Percentiles rank a stretch among this genome's conserved stretches.
Evolutionary conservation across 1,140 invertebrate genomes (phyloP).

Genomic region (Trichogramma pretiosum): DNA sequence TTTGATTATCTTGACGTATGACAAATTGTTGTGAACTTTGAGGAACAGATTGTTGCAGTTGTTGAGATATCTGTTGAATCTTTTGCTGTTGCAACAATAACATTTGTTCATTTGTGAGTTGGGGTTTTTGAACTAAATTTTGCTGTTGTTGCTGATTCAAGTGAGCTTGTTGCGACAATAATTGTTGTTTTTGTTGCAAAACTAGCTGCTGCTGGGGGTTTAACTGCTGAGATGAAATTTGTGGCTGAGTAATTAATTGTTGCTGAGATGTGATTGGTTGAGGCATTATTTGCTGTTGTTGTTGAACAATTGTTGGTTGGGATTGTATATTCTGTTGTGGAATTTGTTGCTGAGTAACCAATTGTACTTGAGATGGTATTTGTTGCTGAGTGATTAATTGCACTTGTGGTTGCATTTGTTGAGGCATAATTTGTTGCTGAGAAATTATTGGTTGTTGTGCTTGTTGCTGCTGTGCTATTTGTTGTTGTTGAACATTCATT

Average conservation of each 20-base stretch:
- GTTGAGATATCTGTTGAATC: constrained; percentile 44
- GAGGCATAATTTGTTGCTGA: constrained; percentile 25
- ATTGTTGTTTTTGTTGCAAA: constrained; percentile 28
- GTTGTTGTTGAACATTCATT: constrained; percentile 31
- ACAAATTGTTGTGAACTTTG: constrained; percentile 50
- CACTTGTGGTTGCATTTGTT: constrained; percentile 23
- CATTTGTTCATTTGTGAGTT: constrained; percentile 36
- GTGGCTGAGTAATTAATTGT: constrained; percentile 29
- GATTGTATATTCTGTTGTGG: constrained; percentile 28
- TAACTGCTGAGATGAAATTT: constrained; percentile 24
- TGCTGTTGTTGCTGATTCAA: constrained; percentile 35
- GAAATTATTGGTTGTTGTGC: constrained; percentile 31
- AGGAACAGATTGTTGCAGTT: constrained; percentile 41
- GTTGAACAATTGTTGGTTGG: constrained; percentile 24
- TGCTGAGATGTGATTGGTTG: constrained; percentile 28
- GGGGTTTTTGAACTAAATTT: constrained; percentile 23
- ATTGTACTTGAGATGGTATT: constrained; percentile 28
- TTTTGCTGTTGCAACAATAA: constrained; percentile 38
- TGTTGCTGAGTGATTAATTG: constrained; percentile 25
- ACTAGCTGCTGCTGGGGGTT: constrained; percentile 27
- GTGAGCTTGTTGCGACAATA: constrained; percentile 27
- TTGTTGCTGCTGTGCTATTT: constrained; percentile 33
- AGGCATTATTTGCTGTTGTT: constrained; percentile 26
- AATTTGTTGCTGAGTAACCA: constrained; percentile 25
- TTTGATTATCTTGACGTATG: constrained; percentile 47